phyloP scores from a whole-genome alignment of 2,113 vertebrate genomes.

The Anoura caudifer region DNA sequence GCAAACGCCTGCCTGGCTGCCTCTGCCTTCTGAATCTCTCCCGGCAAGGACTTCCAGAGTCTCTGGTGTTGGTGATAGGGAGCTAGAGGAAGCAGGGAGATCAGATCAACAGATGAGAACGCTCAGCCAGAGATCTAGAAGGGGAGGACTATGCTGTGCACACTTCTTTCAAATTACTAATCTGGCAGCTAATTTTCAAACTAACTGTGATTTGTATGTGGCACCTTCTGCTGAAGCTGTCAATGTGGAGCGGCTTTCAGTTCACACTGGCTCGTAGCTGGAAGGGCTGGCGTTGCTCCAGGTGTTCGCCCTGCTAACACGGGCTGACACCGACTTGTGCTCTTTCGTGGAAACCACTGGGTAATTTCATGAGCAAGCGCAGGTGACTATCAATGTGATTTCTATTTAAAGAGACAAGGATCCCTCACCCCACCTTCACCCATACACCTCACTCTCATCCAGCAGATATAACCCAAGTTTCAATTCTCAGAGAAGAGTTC shows the following conservation, averaged over 20 bases:
- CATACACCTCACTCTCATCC: too few relatives aligned
- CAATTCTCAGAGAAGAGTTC: not conserved
- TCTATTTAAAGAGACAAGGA: conserved; percentile 1
- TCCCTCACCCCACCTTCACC: not conserved
- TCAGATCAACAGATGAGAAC: conserved; percentile 71
- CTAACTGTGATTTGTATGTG: conserved; percentile 79
- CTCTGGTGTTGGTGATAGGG: conserved; percentile 15
- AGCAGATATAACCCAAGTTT: not conserved
- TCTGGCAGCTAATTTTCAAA: conserved; percentile 81
- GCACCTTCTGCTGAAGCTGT: conserved; percentile 81
- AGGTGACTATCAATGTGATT: conserved; percentile 30
- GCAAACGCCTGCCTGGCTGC: conserved; percentile 14
- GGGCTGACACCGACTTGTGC: conserved; percentile 7
- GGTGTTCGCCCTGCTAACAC: conserved; percentile 65
- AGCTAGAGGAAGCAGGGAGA: conserved; percentile 60
- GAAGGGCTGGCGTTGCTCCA: conserved; percentile 62
- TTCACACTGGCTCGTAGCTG: conserved; percentile 75
- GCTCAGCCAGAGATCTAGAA: conserved; percentile 70
- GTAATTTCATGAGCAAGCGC: conserved; percentile 51
- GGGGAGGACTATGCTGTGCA: conserved; percentile 56
- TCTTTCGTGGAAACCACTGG: conserved; percentile 12
- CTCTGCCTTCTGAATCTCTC: not conserved
- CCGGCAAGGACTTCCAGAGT: conserved; percentile 39
- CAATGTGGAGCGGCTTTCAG: conserved; percentile 65
- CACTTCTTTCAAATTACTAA: conserved; percentile 82